Percentiles rank a stretch among this genome's conserved stretches.
Evolutionary conservation across 2,797 vertebrate genomes (phyloP).

Genomic region (Cirrhinus mrigala): DNA sequence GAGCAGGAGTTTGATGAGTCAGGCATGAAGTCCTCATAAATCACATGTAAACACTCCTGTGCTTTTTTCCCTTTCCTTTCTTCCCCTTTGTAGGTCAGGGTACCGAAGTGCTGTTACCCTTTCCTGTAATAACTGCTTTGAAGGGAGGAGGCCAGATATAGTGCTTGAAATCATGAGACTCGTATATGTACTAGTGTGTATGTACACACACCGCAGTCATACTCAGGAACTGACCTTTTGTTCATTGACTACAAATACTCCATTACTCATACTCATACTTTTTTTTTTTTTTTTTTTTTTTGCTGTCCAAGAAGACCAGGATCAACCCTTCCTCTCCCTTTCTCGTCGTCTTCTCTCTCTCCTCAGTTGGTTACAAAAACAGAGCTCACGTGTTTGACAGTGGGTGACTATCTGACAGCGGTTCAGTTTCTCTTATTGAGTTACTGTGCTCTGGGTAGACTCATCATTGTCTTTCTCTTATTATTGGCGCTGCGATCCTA

Average conservation of each 20-base stretch:
- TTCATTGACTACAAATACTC: constrained; percentile 38
- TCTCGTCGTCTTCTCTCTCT: background rate
- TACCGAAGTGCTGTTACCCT: constrained; percentile 18
- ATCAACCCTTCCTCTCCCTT: background rate
- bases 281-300: too few species aligned
- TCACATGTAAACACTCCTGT: background rate
- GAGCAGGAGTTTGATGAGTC: constrained; percentile 26
- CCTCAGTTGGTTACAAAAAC: background rate
- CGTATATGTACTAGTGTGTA: background rate
- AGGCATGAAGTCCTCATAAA: constrained; percentile 26
- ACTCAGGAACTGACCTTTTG: constrained; percentile 29
- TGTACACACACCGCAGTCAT: background rate
- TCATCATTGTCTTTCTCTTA: background rate
- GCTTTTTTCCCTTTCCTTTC: background rate
- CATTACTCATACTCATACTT: constrained; percentile 36
- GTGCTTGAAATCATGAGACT: background rate
- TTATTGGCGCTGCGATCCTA: background rate
- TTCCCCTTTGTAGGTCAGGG: constrained; percentile 23
- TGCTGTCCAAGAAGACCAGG: background rate
- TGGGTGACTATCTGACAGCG: background rate
- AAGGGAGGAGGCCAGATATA: background rate
- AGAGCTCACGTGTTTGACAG: background rate
- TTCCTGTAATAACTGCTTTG: constrained; percentile 43
- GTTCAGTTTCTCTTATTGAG: background rate
- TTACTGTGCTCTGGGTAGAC: background rate